Evolutionary conservation across 2,888 invertebrate genomes (phyloP).

Genomic region (Parascotia fuliginaria): DNA sequence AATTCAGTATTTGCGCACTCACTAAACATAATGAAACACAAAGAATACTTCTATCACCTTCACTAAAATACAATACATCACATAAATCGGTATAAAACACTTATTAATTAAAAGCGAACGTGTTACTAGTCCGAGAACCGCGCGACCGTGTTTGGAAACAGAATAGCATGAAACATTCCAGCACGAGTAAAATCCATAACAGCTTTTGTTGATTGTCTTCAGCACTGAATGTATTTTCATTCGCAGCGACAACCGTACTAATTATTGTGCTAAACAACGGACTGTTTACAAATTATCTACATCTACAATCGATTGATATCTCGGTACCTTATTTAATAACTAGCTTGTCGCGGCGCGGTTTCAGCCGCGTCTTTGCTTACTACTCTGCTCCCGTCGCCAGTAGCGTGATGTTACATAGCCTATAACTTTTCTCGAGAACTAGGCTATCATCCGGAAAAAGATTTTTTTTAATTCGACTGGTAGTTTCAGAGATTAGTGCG

Average conservation of each 20-base stretch:
- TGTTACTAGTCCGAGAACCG: slow-evolving; percentile 21
- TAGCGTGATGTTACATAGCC: no score
- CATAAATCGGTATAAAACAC: slow-evolving; percentile 13
- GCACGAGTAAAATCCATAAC: slow-evolving; percentile 64
- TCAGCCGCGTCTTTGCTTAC: no score
- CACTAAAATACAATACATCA: slow-evolving; percentile 8
- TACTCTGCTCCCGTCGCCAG: no score
- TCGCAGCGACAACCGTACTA: slow-evolving; percentile 56
- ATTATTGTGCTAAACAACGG: slow-evolving; percentile 66
- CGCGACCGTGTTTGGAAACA: slow-evolving; percentile 44
- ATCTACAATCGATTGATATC: slow-evolving; percentile 72
- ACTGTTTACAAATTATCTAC: slow-evolving; percentile 80
- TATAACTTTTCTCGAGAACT: no score
- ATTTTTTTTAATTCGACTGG: no score
- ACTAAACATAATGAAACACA: slow-evolving; percentile 49
- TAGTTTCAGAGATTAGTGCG: no score
- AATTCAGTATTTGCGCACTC: slow-evolving; percentile 37
- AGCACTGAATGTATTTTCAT: slow-evolving; percentile 62
- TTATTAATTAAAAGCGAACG: slow-evolving; percentile 8
- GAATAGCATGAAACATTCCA: slow-evolving; percentile 62
- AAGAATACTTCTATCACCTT: slow-evolving; percentile 14
- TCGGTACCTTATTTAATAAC: slow-evolving; percentile 34
- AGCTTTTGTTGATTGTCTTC: slow-evolving; percentile 73
- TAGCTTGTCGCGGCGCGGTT: no score
- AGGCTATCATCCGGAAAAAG: no score